phyloP scores from a whole-genome alignment of 1,140 invertebrate species.

The fruit fly (Drosophila melanogaster) region DNA sequence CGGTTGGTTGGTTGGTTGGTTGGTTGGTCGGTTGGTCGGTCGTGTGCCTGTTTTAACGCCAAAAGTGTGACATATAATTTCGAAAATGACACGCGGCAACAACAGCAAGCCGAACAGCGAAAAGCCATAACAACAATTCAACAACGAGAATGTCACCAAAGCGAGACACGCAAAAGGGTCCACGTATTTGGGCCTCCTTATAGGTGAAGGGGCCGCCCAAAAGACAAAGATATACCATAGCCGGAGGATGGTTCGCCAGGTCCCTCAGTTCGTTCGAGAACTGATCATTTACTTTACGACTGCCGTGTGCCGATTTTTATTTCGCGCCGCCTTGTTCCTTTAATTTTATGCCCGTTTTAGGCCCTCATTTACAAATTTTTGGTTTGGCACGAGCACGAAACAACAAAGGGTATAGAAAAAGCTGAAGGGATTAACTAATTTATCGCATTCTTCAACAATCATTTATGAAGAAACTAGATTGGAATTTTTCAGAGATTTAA shows the following conservation, averaged over 20 bases:
- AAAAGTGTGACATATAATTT: slow-evolving; percentile 82
- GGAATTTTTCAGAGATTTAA: too few species aligned
- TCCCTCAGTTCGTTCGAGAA: slow-evolving; percentile 3
- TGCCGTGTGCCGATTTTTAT: slow-evolving; percentile 59
- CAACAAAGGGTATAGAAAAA: slow-evolving; percentile 1
- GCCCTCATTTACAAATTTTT: slow-evolving; percentile 56
- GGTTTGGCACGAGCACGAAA: neutral
- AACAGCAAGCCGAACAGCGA: slow-evolving; percentile 52
- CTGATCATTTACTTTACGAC: slow-evolving; percentile 76
- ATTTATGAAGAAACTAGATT: too few species aligned
- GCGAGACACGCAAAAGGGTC: slow-evolving; percentile 63
- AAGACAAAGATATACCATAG: neutral
- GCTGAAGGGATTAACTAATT: neutral
- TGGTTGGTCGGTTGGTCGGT: slow-evolving; percentile 33
- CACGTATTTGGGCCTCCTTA: slow-evolving; percentile 13
- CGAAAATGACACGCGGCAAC: slow-evolving; percentile 75
- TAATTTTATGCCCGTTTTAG: slow-evolving; percentile 66
- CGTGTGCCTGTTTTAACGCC: slow-evolving; percentile 81
- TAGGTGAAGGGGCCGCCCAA: neutral
- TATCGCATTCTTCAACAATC: neutral
- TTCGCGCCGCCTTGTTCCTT: slow-evolving; percentile 12
- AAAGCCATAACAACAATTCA: slow-evolving; percentile 75
- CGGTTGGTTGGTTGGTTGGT: slow-evolving; percentile 30
- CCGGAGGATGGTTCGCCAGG: slow-evolving; percentile 3
- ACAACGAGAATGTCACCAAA: slow-evolving; percentile 75